Percentiles rank a stretch among this genome's conserved stretches.
phyloP scores from a whole-genome alignment of 1,140 invertebrate species.

The Pseudoatta argentina region DNA sequence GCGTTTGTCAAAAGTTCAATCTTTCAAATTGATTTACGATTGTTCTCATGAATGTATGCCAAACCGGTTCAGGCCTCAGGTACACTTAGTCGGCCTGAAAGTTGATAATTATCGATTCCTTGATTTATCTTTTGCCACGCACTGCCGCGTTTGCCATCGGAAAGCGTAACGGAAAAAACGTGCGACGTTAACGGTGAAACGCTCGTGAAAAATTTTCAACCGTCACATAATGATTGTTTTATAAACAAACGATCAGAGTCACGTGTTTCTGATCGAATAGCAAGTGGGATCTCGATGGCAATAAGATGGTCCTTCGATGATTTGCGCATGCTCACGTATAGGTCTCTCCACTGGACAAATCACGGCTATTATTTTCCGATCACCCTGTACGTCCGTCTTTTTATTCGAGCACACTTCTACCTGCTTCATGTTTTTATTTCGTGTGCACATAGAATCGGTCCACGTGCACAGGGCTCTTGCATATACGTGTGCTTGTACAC shows the following conservation, averaged over 20 bases:
- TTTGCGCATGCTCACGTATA: background rate
- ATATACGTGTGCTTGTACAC: conserved; percentile 48
- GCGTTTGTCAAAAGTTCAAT: conserved; percentile 66
- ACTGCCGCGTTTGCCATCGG: background rate
- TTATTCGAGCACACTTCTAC: conserved; percentile 57
- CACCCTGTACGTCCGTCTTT: conserved; percentile 56
- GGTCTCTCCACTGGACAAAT: conserved; percentile 21
- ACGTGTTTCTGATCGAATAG: background rate
- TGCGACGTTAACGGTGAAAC: background rate
- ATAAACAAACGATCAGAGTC: background rate
- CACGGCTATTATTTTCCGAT: conserved; percentile 56
- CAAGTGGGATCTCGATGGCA: background rate
- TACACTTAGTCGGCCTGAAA: conserved; percentile 34
- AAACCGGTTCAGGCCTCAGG: conserved; percentile 49
- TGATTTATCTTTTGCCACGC: conserved; percentile 47
- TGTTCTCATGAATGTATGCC: conserved; percentile 61
- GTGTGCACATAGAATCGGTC: conserved; percentile 43
- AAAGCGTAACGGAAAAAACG: background rate
- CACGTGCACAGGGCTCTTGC: conserved; percentile 48
- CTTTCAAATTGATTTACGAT: conserved; percentile 66
- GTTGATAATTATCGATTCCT: conserved; percentile 57
- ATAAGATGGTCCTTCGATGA: conserved; percentile 18
- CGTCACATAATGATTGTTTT: no score
- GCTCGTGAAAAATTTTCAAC: background rate
- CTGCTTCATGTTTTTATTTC: conserved; percentile 58